Base-by-base conservation (phyloP, 2,797 vertebrate species). In the Gymnodraco acuticeps region DNA sequence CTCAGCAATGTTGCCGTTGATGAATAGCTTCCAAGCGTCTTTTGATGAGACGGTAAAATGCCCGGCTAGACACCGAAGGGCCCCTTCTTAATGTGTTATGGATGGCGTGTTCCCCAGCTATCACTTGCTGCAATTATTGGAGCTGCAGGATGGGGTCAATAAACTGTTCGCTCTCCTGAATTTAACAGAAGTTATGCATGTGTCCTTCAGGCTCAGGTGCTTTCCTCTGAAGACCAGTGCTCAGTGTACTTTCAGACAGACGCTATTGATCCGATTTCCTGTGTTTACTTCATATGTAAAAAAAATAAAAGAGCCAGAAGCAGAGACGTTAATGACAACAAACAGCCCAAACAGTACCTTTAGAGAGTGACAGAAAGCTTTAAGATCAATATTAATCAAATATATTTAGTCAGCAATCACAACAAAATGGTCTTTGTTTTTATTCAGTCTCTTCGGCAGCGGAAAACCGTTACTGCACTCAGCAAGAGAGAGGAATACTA, bases 1-100 rank as follows among this genome's bases (percentile, higher is more conserved):
- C 65, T 75, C 17, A 15, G 41, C 48, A 45, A 75, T 66, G 63
- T 46, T 71, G 50, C 65, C 17, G 2, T 67, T 88, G 84, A 85
- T 85, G 77, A 83, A 86, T 82, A 78, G 76, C 70, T 73, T 83
- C 69, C 61, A 54, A 77, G 66, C 5, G 0, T 66, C 48, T 74
- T 84, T 79, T 86, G 77, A 86, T 78, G 84, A 85, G 64, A 81
- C 7, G 7, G 63, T 82, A 82, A 87, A 86, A 86, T 60, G 58
- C 78, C 58, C 68, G 72, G 70, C 58, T 68, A 27, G 69, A 80
- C 70, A 60, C 59, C 17, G 43, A 73, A 73, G 77, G 77, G 54
- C 73, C 78, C 56, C 61, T 84, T 77, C 61, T 84, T 77, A 61
- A 77, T 81, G 80, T 59, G 78, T 86, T 86, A 85, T 80, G 70